Base-by-base conservation (phyloP, 2,888 invertebrate genomes). In the Clusia tigrina region DNA sequence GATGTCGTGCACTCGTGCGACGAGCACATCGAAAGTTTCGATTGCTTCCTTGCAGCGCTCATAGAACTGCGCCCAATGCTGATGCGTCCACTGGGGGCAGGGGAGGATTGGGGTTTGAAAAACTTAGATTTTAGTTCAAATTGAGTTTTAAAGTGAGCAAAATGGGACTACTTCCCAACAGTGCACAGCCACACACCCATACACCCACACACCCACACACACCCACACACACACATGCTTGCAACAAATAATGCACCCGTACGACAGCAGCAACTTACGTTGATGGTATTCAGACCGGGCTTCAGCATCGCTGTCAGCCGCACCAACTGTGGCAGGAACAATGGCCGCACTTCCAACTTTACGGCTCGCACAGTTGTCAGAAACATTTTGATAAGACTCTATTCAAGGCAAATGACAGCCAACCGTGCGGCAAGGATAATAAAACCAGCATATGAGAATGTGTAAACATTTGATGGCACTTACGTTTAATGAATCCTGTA, bases 251-350 rank as follows among this genome's bases (percentile, higher is more conserved):
- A 5, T 9, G 12, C 5, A 32, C 32, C 12, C 12, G 12, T 9
- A 32, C 6, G 5, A 32, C 5, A 12, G 5, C 10, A 42, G 52
- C 65, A 37, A 66, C 79, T 76, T 68, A 84, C 84, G 32, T 91
- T 91, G 15, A 96, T 88, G 12, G 88, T 87, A 22, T 88, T 88
- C 25, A 96, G 84, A 1, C 93, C 96, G 0, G 96, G 95, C 60
- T 91, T 89, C 23, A 97, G 85, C 69, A 94, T 88, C 10, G 91
- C 90, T 2, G 94, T 92, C 15, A 97, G 87, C 23, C 91, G 89
- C 24, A 93, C 91, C 66, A 96, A 86, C 85, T 96, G 95, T 0
- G 95, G 95, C 32, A 95, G 86, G 79, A 97, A 90, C 57, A 98
- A 85, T 22, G 95, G 94, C n/a, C 96, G 88, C 17, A 96, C 93